Conservation (phyloP, 2,888 invertebrate genomes). For the Sussaba pulchella region DNA sequence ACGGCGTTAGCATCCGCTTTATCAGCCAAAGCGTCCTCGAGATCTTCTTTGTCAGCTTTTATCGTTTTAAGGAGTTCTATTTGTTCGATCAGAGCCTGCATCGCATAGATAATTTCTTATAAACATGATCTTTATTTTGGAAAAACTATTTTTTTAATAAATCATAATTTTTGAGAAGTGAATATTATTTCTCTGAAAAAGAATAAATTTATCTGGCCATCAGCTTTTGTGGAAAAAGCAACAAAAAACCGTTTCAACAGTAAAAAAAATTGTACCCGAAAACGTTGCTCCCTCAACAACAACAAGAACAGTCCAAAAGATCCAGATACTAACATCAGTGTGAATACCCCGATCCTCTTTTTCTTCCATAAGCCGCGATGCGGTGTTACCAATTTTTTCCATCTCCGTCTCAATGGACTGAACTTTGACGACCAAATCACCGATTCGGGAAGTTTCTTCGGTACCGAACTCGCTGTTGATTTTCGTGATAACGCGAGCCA, state of each 20-base stretch:
- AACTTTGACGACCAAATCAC: conserved; percentile 82
- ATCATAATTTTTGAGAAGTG: background rate
- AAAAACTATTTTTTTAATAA: background rate
- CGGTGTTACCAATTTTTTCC: conserved; percentile 80
- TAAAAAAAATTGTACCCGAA: background rate
- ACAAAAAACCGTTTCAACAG: no score
- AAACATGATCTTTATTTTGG: conserved; percentile 7
- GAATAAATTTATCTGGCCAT: no score
- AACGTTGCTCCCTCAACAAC: no score
- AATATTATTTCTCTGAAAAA: no score
- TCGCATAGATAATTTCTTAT: conserved; percentile 24
- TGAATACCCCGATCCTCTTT: conserved; percentile 86
- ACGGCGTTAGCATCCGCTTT: conserved; percentile 90
- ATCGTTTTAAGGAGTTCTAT: conserved; percentile 88
- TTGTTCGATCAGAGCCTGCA: conserved; percentile 87
- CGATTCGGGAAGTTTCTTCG: conserved; percentile 68
- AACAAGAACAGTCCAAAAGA: background rate
- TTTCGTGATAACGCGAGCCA: conserved; percentile 71
- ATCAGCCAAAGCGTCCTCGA: conserved; percentile 90
- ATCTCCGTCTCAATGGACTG: conserved; percentile 83
- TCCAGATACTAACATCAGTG: conserved; percentile 85
- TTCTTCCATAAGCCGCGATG: conserved; percentile 85
- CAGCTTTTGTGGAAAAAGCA: no score
- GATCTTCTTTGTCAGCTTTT: conserved; percentile 90
- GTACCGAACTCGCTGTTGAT: conserved; percentile 41